Evolutionary conservation across 2,797 vertebrate genomes (phyloP).

Genomic region (Hapalemur alaotrensis): DNA sequence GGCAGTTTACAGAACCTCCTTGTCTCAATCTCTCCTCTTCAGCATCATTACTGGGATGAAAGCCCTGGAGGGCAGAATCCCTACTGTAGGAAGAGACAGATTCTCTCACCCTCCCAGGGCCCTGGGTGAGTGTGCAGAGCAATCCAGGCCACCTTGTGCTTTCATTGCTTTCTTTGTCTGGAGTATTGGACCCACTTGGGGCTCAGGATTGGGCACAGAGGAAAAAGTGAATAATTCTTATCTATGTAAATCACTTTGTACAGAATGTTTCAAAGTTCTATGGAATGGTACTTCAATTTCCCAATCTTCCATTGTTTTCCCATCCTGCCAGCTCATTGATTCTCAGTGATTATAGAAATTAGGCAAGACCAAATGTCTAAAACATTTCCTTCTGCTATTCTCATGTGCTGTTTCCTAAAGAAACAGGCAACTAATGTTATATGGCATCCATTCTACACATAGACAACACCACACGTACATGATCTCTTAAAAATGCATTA

Average conservation of each 20-base stretch:
- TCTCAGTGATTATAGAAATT: background rate
- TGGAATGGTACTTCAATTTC: background rate
- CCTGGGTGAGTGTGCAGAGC: background rate
- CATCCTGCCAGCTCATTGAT: background rate
- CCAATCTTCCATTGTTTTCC: background rate
- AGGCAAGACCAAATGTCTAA: background rate
- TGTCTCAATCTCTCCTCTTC: background rate
- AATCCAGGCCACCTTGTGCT: background rate
- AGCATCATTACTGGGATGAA: background rate
- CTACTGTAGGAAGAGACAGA: background rate
- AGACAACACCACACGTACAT: background rate
- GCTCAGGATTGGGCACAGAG: background rate
- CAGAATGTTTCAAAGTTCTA: background rate
- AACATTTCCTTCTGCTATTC: background rate
- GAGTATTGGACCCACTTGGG: background rate
- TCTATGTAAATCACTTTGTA: background rate
- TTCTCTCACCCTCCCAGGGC: background rate
- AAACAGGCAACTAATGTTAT: background rate
- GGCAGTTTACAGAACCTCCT: background rate
- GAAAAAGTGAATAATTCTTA: background rate
- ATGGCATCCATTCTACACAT: background rate
- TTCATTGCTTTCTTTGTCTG: background rate
- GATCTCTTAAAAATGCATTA: background rate
- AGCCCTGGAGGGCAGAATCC: background rate
- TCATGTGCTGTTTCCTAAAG: background rate